phyloP scores from a whole-genome alignment of 1,140 invertebrate genomes.

The Armadillidium nasatum region DNA sequence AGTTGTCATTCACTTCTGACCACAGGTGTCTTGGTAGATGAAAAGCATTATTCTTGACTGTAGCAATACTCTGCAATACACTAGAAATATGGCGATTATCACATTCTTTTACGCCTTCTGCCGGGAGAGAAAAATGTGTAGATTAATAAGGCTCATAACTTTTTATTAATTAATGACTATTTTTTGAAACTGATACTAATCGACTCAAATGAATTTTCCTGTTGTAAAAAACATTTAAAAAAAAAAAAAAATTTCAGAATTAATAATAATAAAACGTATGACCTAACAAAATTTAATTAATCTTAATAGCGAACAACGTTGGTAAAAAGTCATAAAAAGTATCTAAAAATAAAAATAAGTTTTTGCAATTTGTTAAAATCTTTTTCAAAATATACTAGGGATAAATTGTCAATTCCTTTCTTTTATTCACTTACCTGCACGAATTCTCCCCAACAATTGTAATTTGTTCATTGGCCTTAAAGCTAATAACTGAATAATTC shows the following conservation, averaged over 20 bases:
- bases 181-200: not conserved
- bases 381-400: not conserved
- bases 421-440: constrained; percentile 60
- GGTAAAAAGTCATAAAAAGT: not conserved
- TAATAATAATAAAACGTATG: not conserved
- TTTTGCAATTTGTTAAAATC: no score
- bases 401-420: not conserved
- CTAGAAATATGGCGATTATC: constrained; percentile 68
- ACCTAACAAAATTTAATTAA: no score
- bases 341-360: not conserved
- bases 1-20: constrained; percentile 89
- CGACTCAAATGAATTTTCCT: not conserved
- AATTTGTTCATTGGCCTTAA: constrained; percentile 87
- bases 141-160: not conserved
- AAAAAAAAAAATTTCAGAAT: not conserved
- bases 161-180: not conserved
- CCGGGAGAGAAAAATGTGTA: constrained; percentile 45
- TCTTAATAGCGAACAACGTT: not conserved
- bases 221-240: not conserved
- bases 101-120: constrained; percentile 80
- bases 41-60: constrained; percentile 79
- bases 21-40: constrained; percentile 76
- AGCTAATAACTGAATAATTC: constrained; percentile 86
- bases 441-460: constrained; percentile 73
- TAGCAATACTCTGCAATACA: constrained; percentile 71